Evolutionary conservation across 2,797 vertebrate species (phyloP), one percentile per base, ranked within the genome.

Genomic region (Mormyrops attenuatus): DNA sequence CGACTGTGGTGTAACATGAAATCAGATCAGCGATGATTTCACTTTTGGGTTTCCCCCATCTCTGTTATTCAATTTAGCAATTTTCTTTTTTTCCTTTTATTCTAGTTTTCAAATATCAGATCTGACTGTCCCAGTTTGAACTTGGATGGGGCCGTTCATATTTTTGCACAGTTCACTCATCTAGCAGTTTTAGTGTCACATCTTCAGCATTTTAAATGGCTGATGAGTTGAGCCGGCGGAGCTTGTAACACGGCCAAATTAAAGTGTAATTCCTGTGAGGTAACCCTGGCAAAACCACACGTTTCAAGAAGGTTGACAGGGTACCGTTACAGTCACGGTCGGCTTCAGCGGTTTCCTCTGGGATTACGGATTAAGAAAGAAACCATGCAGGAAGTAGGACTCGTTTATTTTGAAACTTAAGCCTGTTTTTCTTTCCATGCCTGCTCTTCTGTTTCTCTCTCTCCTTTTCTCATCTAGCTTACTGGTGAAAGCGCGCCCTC

Each of bases 391-490:
- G 26, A 80, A 22, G 34, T 57, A 47, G 30, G 53, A 38, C 26
- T 88, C 53, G 22, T 88, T 82, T 90, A 53, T 47, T 66, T 66
- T 88, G 34, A 44, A 88, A 66, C 57, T 41, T n/a, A 66, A 13
- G 4, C 15, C 38, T 41, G n/a, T 49, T 53, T 82, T 15, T 85
- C 38, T 88, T 53, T 38, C 84, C 26, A 17, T 47, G 38, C 38
- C 30, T 89, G 49, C 52, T 82, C 60, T 22, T 87, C 49, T 60
- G 3, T 84, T 55, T 88, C 85, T 90, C 73, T 90, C 73, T 88
- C 85, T 57, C 92, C 94, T n/a, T 80, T 47, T 80, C 30, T 47
- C 30, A 92, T 94, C 11, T 94, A 94, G 93, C 94, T 94, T 69
- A 60, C 90, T 88, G 5, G 30, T 50, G 60, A 88, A 52, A 52